Conservation (phyloP, 2,113 vertebrate genomes). For the Ochotona curzoniae region DNA sequence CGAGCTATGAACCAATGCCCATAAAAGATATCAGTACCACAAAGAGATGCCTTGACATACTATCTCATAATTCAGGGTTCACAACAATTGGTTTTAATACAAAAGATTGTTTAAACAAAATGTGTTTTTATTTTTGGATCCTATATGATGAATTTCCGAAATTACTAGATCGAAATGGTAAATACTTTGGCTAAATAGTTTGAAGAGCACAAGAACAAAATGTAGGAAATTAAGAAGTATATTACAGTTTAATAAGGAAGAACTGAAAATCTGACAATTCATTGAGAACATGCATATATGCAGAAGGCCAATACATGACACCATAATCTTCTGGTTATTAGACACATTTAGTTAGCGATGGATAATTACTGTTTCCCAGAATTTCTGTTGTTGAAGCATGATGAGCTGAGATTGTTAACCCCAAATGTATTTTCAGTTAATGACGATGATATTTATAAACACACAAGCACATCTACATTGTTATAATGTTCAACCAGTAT, state of each 20-base stretch:
- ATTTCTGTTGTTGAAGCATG: not conserved
- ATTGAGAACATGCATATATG: not conserved
- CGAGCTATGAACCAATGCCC: too few relatives aligned
- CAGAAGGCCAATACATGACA: not conserved
- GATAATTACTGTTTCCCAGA: not conserved
- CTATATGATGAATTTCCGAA: not conserved
- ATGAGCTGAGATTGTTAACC: not conserved
- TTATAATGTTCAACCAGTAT: not conserved
- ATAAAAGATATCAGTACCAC: too few relatives aligned
- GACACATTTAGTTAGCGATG: not conserved
- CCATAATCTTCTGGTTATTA: not conserved
- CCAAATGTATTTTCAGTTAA: not conserved
- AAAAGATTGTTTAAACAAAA: not conserved
- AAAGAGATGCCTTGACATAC: too few relatives aligned
- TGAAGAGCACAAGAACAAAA: not conserved
- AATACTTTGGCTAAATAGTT: not conserved
- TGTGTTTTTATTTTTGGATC: not conserved
- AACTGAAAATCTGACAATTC: not conserved
- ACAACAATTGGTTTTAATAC: not conserved
- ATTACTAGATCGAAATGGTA: not conserved
- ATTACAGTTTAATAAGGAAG: not conserved
- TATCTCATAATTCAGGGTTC: too few relatives aligned
- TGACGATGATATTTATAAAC: not conserved
- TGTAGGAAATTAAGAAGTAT: not conserved
- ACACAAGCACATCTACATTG: not conserved